Conservation (phyloP, 2,888 invertebrate genomes). For the Taenaris catops region DNA sequence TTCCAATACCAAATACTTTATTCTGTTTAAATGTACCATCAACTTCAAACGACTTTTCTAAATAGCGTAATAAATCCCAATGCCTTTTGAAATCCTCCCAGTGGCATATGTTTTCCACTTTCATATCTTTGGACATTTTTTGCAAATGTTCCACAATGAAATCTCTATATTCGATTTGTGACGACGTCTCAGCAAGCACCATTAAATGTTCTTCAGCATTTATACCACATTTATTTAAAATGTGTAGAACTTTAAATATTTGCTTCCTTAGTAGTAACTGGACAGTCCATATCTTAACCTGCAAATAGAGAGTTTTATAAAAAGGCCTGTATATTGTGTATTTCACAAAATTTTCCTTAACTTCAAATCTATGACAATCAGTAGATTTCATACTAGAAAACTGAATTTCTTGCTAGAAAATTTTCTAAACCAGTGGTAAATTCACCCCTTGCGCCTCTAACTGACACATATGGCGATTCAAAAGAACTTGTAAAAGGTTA, state of each 20-base stretch:
- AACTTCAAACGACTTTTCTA: conserved; percentile 70
- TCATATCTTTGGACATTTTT: conserved; percentile 64
- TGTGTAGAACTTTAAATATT: conserved; percentile 82
- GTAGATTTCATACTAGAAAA: no score
- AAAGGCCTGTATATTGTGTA: no score
- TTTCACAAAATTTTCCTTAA: background rate
- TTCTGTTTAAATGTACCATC: conserved; percentile 72
- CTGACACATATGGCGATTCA: no score
- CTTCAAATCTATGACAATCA: background rate
- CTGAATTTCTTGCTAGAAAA: no score
- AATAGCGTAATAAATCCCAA: conserved; percentile 61
- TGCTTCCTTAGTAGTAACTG: conserved; percentile 82
- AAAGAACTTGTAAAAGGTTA: no score
- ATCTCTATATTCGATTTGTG: conserved; percentile 80
- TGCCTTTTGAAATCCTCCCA: conserved; percentile 61
- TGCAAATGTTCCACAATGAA: conserved; percentile 83
- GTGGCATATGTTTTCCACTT: conserved; percentile 40
- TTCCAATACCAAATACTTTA: conserved; percentile 64
- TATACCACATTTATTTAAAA: conserved; percentile 81
- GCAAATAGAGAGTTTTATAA: no score
- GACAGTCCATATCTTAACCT: conserved; percentile 82
- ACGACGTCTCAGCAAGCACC: conserved; percentile 78
- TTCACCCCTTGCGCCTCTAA: no score
- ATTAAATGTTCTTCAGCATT: conserved; percentile 79
- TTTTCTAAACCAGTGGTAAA: no score